Evolutionary conservation across 2,888 invertebrate genomes (phyloP), one percentile per base, ranked within the genome.

Genomic region (Antitype chi): DNA sequence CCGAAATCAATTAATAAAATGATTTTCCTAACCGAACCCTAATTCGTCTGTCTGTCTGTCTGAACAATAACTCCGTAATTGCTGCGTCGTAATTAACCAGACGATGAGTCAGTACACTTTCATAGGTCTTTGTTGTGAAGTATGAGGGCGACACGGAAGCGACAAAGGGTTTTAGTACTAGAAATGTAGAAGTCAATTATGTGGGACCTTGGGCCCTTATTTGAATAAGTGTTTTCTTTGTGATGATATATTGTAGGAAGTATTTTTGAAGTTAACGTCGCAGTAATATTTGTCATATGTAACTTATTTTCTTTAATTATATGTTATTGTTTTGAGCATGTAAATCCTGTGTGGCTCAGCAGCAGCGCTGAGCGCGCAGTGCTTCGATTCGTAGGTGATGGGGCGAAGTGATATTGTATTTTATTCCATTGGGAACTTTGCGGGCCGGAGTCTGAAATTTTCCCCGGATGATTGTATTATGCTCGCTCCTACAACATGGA

Each of bases 11-110:
- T 77, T 80, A 72, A 72, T 66, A 55, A 82, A 73, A 63, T 55
- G 13, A 83, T 64, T 76, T 79, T 81, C 63, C 76, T 53, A 15
- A 85, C 80, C 47, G 86, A 88, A 87, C 89, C 87, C 89, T 81
- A 86, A 86, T 84, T 79, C 81, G 89, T 90, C 84, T 87, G 89
- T 89, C 88, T 80, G 88, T 82, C 80, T 86, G 89, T 88, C 85
- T 82, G 84, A 81, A 89, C 87, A 89, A 87, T 87, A 88, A 86
- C 81, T 86, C 72, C 69, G 70, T 88, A 88, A 89, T 82, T 85
- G 68, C 82, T 70, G 85, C 82, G 84, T 73, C 80, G 84, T 82
- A 88, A 88, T 89, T 82, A 88, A 80, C 74, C 68, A 62, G 76
- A 43, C 75, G 71, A 69, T 89, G 89, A 89, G 81, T 89, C 89